Percentiles rank a stretch among this genome's conserved stretches.
These are phyloP conservation scores for Periophthalmus modestus DNA, from an alignment of 2,113 vertebrate species.

Conservation along the genomic window DNA sequence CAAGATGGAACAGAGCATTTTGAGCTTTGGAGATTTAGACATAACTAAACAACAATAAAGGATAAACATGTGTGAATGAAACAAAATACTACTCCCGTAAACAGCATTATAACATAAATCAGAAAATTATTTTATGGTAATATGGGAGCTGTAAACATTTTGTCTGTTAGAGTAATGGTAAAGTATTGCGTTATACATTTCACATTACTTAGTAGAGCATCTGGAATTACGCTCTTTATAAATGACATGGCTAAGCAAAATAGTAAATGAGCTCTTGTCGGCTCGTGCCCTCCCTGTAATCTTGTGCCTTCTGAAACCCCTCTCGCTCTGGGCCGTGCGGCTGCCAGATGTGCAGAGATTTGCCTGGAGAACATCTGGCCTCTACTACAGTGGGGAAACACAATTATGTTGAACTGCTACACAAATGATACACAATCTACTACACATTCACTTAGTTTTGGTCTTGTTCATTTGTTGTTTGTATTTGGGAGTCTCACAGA, in stretches of 20 bases:
- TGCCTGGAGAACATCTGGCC: slow-evolving; percentile 51
- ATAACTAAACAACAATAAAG: too few species aligned
- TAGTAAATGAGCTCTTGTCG: slow-evolving; percentile 2
- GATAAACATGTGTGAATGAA: too few species aligned
- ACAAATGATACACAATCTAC: slow-evolving; percentile 5
- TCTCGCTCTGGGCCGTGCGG: slow-evolving; percentile 25
- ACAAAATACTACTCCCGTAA: too few species aligned
- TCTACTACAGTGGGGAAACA: slow-evolving; percentile 22
- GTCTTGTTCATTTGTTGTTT: not conserved
- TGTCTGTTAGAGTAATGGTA: too few species aligned
- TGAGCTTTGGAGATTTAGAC: too few species aligned
- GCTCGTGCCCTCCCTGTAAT: slow-evolving; percentile 6
- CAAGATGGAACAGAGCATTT: too few species aligned
- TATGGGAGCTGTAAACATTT: too few species aligned
- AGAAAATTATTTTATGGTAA: too few species aligned
- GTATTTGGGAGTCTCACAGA: not conserved
- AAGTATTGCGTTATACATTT: too few species aligned
- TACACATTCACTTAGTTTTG: slow-evolving; percentile 22
- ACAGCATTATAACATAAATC: too few species aligned
- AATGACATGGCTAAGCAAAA: not conserved
- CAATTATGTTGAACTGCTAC: not conserved
- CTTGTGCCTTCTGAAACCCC: slow-evolving; percentile 18
- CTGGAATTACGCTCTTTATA: not conserved
- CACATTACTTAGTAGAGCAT: too few species aligned
- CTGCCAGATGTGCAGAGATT: slow-evolving; percentile 66